These are phyloP conservation scores for Pollenia angustigena DNA, from an alignment of 2,888 invertebrate species.

Conservation along the genomic window DNA sequence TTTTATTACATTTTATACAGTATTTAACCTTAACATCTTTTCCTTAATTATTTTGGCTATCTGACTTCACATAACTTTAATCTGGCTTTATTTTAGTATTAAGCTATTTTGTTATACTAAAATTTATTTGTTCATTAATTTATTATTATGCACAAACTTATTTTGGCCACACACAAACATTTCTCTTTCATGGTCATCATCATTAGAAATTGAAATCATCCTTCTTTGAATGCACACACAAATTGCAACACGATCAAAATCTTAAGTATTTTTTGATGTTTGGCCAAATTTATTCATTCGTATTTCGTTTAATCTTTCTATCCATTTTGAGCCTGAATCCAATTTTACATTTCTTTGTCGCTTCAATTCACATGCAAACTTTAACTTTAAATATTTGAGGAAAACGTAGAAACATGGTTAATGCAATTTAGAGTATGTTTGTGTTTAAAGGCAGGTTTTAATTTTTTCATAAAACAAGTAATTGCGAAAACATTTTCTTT, in stretches of 20 bases:
- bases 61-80: background rate
- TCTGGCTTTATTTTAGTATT: background rate
- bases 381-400: conserved; percentile 24
- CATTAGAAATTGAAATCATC: conserved; percentile 72
- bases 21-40: background rate
- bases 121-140: background rate
- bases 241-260: conserved; percentile 48
- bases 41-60: background rate
- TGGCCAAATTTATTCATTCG: conserved; percentile 15
- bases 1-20: background rate
- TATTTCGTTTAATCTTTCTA: conserved; percentile 36
- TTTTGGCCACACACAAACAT: conserved; percentile 56
- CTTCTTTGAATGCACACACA: conserved; percentile 15
- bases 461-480: background rate
- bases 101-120: background rate
- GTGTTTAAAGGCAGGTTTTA: background rate
- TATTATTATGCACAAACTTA: background rate
- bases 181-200: conserved; percentile 70
- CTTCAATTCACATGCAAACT: conserved; percentile 52
- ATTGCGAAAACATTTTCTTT: conserved; percentile 55
- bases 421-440: conserved; percentile 31
- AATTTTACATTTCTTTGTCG: conserved; percentile 15
- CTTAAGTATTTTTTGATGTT: conserved; percentile 74
- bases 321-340: conserved; percentile 1
- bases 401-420: conserved; percentile 26